Percentiles rank a stretch among this genome's conserved stretches.
phyloP scores from a whole-genome alignment of 2,797 vertebrate species.

The Spatula versicolor region DNA sequence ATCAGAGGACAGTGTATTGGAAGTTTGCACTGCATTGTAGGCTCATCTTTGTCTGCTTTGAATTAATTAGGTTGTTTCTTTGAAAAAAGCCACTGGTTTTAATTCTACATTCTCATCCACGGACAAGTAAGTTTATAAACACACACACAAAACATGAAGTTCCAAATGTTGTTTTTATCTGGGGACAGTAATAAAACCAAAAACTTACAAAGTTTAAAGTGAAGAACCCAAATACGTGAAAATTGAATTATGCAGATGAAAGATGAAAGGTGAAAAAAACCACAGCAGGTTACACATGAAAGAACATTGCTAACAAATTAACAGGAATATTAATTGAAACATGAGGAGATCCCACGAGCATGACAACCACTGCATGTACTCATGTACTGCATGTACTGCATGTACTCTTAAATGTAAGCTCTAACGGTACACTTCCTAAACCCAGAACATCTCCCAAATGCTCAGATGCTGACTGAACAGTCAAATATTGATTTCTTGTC shows the following conservation, averaged over 20 bases:
- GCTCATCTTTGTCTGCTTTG: background rate
- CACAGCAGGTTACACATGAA: background rate
- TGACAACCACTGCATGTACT: fast-evolving
- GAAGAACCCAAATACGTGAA: background rate
- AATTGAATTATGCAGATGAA: background rate
- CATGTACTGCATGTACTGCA: no score
- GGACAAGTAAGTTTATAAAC: background rate
- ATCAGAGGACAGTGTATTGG: background rate
- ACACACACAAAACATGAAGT: background rate
- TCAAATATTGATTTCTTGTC: background rate
- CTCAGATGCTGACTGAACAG: background rate
- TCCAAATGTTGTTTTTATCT: background rate
- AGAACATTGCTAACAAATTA: background rate
- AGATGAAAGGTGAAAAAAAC: background rate
- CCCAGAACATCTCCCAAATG: background rate
- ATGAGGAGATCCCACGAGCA: background rate
- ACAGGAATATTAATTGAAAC: background rate
- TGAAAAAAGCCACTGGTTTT: background rate
- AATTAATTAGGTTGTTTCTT: background rate
- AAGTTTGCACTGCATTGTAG: background rate
- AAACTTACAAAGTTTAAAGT: background rate
- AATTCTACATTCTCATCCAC: background rate
- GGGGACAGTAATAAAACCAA: background rate
- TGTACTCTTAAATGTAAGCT: background rate
- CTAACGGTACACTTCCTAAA: fast-evolving